These are phyloP conservation scores for Spinibarbus caldwelli DNA, from an alignment of 2,797 vertebrate species.

Conservation along the genomic window DNA sequence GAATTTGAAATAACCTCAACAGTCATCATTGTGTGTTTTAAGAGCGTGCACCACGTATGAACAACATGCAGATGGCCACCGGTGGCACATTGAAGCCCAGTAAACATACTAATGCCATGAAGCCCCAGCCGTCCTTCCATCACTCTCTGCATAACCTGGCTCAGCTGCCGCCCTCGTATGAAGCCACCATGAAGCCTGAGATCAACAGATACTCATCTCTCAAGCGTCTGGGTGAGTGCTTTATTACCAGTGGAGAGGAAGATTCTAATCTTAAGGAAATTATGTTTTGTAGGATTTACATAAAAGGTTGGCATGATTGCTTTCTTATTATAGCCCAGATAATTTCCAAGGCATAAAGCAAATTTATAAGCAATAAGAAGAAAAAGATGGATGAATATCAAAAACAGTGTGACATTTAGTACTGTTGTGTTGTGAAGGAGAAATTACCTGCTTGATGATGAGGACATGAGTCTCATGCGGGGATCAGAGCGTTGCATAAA, in stretches of 20 bases:
- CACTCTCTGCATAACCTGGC: constrained; percentile 93
- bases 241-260: constrained; percentile 11
- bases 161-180: constrained; percentile 90
- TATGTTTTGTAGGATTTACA: constrained; percentile 26
- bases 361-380: constrained; percentile 15
- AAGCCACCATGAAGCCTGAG: constrained; percentile 89
- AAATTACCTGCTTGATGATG: constrained; percentile 20
- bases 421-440: constrained; percentile 1
- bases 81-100: constrained; percentile 83
- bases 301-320: neutral
- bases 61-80: constrained; percentile 82
- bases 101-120: constrained; percentile 87
- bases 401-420: constrained; percentile 21
- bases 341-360: neutral
- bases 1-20: neutral
- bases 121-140: constrained; percentile 85
- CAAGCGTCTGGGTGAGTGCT: constrained; percentile 85
- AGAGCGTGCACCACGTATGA: constrained; percentile 83
- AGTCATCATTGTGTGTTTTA: constrained; percentile 57
- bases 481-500: constrained; percentile 19
- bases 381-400: neutral
- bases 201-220: constrained; percentile 91
- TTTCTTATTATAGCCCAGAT: constrained; percentile 19
- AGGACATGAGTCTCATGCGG: neutral
- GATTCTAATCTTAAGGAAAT: constrained; percentile 18